A percentile compares a stretch with the other conserved stretches of the same genome.
These are phyloP conservation scores for Euzophera pinguis DNA, from an alignment of 2,888 invertebrate genomes.

Conservation along the genomic window DNA sequence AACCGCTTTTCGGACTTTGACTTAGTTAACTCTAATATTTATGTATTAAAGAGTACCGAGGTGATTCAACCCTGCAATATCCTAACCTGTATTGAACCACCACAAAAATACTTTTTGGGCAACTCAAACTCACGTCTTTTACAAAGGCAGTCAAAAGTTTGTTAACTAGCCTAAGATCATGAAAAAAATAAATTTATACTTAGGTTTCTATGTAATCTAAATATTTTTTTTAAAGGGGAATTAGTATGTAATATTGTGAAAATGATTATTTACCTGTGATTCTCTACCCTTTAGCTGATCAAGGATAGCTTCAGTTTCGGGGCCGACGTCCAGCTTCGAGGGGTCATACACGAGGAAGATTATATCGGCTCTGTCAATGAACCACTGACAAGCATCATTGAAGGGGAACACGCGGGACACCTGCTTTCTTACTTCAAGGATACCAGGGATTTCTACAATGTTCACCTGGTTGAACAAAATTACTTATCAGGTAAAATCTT, in stretches of 20 bases:
- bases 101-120: too few relatives aligned
- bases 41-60: too few relatives aligned
- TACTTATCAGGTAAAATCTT: neutral
- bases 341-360: conserved; percentile 98
- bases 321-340: conserved; percentile 95
- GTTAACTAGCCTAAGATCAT: too few relatives aligned
- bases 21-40: too few relatives aligned
- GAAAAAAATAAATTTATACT: too few relatives aligned
- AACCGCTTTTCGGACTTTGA: too few relatives aligned
- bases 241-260: conserved; percentile 4
- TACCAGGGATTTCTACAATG: conserved; percentile 97
- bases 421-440: conserved; percentile 95
- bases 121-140: too few relatives aligned
- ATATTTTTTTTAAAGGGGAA: too few relatives aligned
- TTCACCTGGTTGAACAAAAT: conserved; percentile 84
- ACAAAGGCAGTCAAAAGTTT: too few relatives aligned
- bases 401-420: conserved; percentile 96
- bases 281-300: conserved; percentile 97
- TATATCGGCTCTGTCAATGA: conserved; percentile 96
- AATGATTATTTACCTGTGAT: conserved; percentile 83
- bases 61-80: too few relatives aligned
- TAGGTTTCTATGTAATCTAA: too few relatives aligned
- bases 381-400: conserved; percentile 98
- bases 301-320: conserved; percentile 95
- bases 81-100: too few relatives aligned